These are phyloP conservation scores for Mormyrops boulengeri DNA, from an alignment of 2,797 vertebrate species.

Conservation along the genomic window DNA sequence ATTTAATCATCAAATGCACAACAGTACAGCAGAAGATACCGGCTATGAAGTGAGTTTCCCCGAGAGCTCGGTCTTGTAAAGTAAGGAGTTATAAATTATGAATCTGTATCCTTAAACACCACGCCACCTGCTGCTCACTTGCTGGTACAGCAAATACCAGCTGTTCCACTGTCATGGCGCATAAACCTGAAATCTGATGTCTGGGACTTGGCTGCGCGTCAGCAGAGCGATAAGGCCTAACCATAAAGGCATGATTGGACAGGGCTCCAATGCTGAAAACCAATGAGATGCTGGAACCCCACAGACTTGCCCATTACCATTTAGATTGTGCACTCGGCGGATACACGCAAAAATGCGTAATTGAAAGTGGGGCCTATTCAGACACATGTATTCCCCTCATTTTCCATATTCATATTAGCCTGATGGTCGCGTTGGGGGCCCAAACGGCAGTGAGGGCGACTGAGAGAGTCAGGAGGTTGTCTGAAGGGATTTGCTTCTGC, in stretches of 20 bases:
- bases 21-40: background rate
- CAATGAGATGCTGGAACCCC: background rate
- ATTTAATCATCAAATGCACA: background rate
- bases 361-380: background rate
- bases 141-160: background rate
- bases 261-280: background rate
- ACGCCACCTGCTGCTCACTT: background rate
- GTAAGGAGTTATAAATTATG: background rate
- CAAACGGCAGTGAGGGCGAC: background rate
- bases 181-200: background rate
- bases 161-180: background rate
- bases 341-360: background rate
- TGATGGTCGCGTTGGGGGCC: background rate
- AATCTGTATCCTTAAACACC: background rate
- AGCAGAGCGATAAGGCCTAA: background rate
- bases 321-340: background rate
- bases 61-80: background rate
- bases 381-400: slow-evolving; percentile 27
- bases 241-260: background rate
- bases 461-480: background rate
- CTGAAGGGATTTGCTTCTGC: background rate
- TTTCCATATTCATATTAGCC: slow-evolving; percentile 38
- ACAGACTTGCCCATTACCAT: background rate
- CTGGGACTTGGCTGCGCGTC: background rate
- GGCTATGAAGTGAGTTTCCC: background rate